phyloP scores from a whole-genome alignment of 2,113 vertebrate species.

The Natator depressus region DNA sequence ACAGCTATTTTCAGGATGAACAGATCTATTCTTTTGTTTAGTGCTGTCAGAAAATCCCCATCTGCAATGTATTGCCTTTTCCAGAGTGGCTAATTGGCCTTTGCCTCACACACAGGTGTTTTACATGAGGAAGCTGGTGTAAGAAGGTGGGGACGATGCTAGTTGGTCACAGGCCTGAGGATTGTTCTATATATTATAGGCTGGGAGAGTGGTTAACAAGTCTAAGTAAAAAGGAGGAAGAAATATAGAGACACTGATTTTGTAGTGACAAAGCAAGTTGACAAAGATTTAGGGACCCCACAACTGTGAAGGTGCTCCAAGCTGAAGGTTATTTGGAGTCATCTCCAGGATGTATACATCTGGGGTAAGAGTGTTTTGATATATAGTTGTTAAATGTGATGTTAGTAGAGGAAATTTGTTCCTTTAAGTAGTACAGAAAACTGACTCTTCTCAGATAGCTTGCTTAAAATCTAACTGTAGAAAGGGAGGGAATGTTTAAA shows the following conservation, averaged over 20 bases:
- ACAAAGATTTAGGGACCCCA: background rate
- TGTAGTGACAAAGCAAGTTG: background rate
- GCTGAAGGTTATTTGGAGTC: background rate
- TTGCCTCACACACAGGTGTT: background rate
- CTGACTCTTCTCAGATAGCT: background rate
- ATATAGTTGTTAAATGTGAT: background rate
- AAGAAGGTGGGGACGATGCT: background rate
- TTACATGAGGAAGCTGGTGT: background rate
- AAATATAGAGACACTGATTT: background rate
- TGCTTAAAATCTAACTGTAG: background rate
- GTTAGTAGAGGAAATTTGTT: background rate
- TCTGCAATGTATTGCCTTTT: background rate
- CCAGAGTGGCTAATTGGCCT: background rate
- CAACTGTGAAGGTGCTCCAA: background rate
- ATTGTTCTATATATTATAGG: background rate
- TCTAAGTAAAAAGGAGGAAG: background rate
- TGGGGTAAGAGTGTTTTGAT: background rate
- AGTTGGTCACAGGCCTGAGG: background rate
- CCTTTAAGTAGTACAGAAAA: background rate
- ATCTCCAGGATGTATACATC: background rate
- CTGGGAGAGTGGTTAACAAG: background rate
- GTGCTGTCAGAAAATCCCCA: background rate
- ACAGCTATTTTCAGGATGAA: background rate
- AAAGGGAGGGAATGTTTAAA: background rate
- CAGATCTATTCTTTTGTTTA: background rate